Evolutionary conservation across 1,140 invertebrate species (phyloP), one percentile per base, ranked within the genome.

Genomic region (Zaprionus ornatus): DNA sequence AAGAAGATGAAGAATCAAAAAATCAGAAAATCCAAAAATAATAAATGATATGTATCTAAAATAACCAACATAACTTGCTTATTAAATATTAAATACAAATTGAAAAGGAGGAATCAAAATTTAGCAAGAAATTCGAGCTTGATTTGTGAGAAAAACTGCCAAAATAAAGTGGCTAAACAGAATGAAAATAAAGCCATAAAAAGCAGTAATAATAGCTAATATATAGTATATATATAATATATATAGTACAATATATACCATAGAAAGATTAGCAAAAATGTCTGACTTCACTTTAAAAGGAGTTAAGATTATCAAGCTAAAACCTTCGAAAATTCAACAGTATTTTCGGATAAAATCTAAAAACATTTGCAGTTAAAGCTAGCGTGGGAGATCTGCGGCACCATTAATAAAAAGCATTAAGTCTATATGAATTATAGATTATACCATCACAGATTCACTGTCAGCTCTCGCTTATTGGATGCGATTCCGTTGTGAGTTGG

Each of bases 401-500:
- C 2, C 45, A 50, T 50, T 50, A 50, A 50, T 50, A 50, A 23
- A 42, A 21, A 23, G 45, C 19, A 50, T 50, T 23, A 50, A n/a
- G 45, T 50, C 45, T 0, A 50, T 19, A 50, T 50, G 45, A 50
- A 50, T 50, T 50, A 50, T 50, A 50, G 45, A 50, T 50, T 50
- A 50, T 5, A 13, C 9, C 45, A 21, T 50, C 19, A 21, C 40
- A 23, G 45, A 50, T 50, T 50, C 45, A 23, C 19, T 50, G 45
- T 50, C 45, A 50, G 19, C 45, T 50, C 10, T 50, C 45, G 45
- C 45, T 23, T 50, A 50, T 50, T 50, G 45, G 19, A 50, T 50
- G 17, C 17, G 17, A 50, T 50, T 50, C 45, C 54, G 73, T 71
- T 64, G 67, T 63, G 63, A 54, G 57, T 59, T 50, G 45, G 23